phyloP scores from a whole-genome alignment of 2,888 invertebrate species.

The Schrankia costaestrigalis region DNA sequence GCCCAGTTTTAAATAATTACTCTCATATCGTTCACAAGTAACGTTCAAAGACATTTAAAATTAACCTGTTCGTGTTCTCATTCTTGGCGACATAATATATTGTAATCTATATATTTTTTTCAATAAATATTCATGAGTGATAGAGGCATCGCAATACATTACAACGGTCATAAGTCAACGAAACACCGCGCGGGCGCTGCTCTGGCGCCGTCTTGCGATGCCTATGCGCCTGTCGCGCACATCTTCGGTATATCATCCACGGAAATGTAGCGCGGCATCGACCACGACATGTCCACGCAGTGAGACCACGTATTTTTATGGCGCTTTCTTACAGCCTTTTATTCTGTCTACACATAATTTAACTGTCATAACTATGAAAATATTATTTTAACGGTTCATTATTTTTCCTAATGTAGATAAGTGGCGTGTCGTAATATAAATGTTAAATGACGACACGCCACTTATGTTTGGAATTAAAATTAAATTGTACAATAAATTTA shows the following conservation, averaged over 20 bases:
- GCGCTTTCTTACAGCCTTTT: conserved; percentile 49
- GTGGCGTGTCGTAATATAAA: conserved; percentile 16
- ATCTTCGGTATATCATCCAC: conserved; percentile 38
- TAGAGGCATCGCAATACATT: conserved; percentile 74
- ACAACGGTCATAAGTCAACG: conserved; percentile 75
- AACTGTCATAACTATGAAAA: conserved; percentile 56
- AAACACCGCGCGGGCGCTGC: conserved; percentile 55
- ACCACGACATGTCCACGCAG: conserved; percentile 64
- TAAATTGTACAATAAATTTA: conserved; percentile 20
- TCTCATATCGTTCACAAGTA: conserved; percentile 49
- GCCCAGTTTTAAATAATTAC: too few relatives aligned
- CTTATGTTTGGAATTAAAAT: too few relatives aligned
- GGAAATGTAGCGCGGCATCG: conserved; percentile 40
- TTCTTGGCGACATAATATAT: conserved; percentile 59
- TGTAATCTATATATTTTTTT: conserved; percentile 61
- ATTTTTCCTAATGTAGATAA: conserved; percentile 25
- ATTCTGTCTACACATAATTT: conserved; percentile 67
- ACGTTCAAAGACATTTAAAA: conserved; percentile 31
- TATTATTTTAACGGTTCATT: conserved; percentile 46
- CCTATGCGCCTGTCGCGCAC: conserved; percentile 35
- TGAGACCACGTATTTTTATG: conserved; percentile 71
- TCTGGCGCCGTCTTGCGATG: conserved; percentile 36
- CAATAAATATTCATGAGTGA: conserved; percentile 79
- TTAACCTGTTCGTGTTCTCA: conserved; percentile 15
- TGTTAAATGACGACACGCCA: too few relatives aligned